Percentiles rank a stretch among this genome's conserved stretches.
Conservation (phyloP, 2,113 vertebrate species). For the Nematolebias whitei region DNA sequence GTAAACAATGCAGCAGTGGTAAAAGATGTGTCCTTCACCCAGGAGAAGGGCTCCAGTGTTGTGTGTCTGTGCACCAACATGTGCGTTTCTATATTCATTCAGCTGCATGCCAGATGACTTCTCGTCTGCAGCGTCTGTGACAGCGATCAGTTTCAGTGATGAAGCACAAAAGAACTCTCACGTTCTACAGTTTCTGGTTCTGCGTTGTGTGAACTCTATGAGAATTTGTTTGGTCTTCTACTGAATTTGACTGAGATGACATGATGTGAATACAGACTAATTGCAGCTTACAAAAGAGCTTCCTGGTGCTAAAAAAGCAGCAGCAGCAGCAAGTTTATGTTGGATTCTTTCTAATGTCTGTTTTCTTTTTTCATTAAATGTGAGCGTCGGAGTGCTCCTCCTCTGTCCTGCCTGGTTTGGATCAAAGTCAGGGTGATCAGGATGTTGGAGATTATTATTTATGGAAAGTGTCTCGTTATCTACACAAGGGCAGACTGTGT, state of each 20-base stretch:
- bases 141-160: slow-evolving; percentile 6
- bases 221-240: neutral
- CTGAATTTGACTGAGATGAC: neutral
- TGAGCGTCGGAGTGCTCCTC: slow-evolving; percentile 21
- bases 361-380: slow-evolving; percentile 35
- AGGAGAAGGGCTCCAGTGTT: slow-evolving; percentile 7
- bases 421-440: slow-evolving; percentile 10
- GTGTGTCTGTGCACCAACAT: slow-evolving; percentile 6
- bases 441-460: slow-evolving; percentile 3
- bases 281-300: neutral
- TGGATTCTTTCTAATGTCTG: slow-evolving; percentile 3
- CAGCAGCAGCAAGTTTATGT: neutral
- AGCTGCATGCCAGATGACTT: slow-evolving; percentile 54
- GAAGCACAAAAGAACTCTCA: neutral
- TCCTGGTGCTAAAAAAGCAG: slow-evolving; percentile 8
- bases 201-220: neutral
- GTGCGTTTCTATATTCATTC: slow-evolving; percentile 23
- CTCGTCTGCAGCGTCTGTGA: slow-evolving; percentile 4
- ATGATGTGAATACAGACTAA: neutral
- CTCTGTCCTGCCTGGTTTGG: slow-evolving; percentile 44
- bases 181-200: neutral
- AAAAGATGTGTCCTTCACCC: slow-evolving; percentile 28
- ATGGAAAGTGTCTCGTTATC: slow-evolving; percentile 7
- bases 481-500: slow-evolving; percentile 64
- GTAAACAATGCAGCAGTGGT: slow-evolving; percentile 16